Percentiles rank a stretch among this genome's conserved stretches.
phyloP scores from a whole-genome alignment of 2,888 invertebrate genomes.

The Pyrgus malvae region DNA sequence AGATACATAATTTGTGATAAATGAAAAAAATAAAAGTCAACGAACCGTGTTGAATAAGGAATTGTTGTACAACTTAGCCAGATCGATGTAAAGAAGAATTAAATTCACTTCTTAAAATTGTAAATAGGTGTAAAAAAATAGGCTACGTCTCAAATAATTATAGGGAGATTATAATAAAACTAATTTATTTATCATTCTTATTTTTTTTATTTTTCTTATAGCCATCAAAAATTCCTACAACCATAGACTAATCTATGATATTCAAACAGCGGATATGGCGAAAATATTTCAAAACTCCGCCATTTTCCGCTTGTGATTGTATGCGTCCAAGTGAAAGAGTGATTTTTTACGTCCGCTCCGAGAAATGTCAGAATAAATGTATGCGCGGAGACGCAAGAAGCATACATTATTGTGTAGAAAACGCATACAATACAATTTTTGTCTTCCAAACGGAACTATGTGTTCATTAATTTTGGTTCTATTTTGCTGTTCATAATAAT shows the following conservation, averaged over 20 bases:
- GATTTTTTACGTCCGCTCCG: slow-evolving; percentile 55
- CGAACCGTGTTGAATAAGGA: too few species aligned
- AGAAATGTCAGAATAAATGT: slow-evolving; percentile 35
- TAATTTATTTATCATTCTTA: neutral
- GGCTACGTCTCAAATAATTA: too few species aligned
- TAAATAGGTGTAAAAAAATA: too few species aligned
- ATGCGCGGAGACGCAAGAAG: neutral
- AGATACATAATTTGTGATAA: too few species aligned
- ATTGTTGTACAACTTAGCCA: too few species aligned
- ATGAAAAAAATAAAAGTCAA: too few species aligned
- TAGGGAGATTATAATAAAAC: too few species aligned
- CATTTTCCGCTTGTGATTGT: slow-evolving; percentile 75
- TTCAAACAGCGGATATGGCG: slow-evolving; percentile 50
- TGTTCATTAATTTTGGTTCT: too few species aligned
- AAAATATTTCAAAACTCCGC: slow-evolving; percentile 76
- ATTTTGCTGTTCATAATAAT: too few species aligned
- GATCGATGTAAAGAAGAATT: too few species aligned
- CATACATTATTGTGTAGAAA: neutral
- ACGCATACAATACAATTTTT: neutral
- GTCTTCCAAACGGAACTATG: neutral
- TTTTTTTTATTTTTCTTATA: neutral
- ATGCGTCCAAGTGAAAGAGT: slow-evolving; percentile 72
- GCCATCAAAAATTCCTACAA: neutral
- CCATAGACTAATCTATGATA: slow-evolving; percentile 46
- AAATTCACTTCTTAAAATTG: too few species aligned